Conservation (phyloP, 2,113 vertebrate genomes). For the Speoplatyrhinus poulsoni region DNA sequence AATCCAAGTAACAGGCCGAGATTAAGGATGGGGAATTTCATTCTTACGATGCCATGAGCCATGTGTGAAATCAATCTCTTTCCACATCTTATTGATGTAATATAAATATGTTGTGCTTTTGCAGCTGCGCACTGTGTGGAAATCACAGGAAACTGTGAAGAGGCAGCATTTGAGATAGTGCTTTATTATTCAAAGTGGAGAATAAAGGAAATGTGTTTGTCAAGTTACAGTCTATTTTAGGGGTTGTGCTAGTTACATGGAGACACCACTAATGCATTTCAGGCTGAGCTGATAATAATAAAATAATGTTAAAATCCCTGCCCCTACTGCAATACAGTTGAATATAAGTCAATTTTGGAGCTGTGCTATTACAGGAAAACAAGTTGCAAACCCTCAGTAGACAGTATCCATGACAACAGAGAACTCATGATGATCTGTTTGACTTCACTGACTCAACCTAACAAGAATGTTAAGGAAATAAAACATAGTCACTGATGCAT, state of each 20-base stretch:
- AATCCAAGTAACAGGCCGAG: constrained; percentile 1
- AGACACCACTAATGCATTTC: background rate
- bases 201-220: background rate
- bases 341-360: constrained; percentile 21
- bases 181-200: background rate
- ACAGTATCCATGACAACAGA: constrained; percentile 69
- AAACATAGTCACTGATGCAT: constrained; percentile 3
- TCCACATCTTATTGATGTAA: background rate
- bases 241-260: background rate
- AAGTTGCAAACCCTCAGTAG: constrained; percentile 33
- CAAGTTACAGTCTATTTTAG: background rate
- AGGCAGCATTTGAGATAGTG: background rate
- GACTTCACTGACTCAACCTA: constrained; percentile 46
- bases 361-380: constrained; percentile 10
- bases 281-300: background rate
- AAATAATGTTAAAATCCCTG: background rate
- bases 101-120: background rate
- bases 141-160: background rate
- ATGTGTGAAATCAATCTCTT: constrained; percentile 6
- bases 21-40: background rate
- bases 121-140: background rate
- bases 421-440: constrained; percentile 38
- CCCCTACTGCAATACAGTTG: constrained; percentile 7
- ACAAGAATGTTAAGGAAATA: constrained; percentile 29
- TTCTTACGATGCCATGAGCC: constrained; percentile 10